Base-by-base conservation (phyloP, 2,113 vertebrate genomes). In the Sphyrna mokarran region DNA sequence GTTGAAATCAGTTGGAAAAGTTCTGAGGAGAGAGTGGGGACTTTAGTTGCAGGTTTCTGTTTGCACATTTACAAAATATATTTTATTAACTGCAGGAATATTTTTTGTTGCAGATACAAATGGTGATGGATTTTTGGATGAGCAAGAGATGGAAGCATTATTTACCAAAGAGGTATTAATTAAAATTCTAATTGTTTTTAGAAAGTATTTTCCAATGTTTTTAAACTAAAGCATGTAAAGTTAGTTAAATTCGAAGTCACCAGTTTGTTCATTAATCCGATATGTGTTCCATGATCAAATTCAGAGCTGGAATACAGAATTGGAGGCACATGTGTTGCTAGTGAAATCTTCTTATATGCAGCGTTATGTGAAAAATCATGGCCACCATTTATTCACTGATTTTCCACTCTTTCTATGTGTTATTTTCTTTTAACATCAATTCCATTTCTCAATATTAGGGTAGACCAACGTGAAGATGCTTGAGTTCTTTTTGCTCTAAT, bases 61-160 rank as follows among this genome's bases (percentile, higher is more conserved):
- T 66, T 66, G 61, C 33, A 20, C 23, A 29, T 26, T 48, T 58
- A 89, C 29, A 22, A 26, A 5, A 13, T 63, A 20, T 93, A 66
- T 7, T 90, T 58, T 16, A 37, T 93, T 91, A 63, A 91, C 29
- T 89, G 48, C 48, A 54, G 16, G 29, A 63, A 13, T 86, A n/a
- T 96, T 95, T 78, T 96, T 95, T 58, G 96, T 96, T 97, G 97
- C 97, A 99, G 99, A 99, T 97, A 97, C 98, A 86, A 99, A 99
- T 96, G 98, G 97, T 96, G 99, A 99, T 97, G 98, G 98, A 48
- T 99, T 98, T 97, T 98, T 99, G 96, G 99, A 99, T 96, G 99
- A 99, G 86, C 99, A 99, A 97, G 99, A 99, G 96, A 97, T 99
- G 96, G 99, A 99, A 98, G 98, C 99, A 11, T 96, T 99, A 0